phyloP scores from a whole-genome alignment of 2,888 invertebrate species.

The Iphiclides podalirius region DNA sequence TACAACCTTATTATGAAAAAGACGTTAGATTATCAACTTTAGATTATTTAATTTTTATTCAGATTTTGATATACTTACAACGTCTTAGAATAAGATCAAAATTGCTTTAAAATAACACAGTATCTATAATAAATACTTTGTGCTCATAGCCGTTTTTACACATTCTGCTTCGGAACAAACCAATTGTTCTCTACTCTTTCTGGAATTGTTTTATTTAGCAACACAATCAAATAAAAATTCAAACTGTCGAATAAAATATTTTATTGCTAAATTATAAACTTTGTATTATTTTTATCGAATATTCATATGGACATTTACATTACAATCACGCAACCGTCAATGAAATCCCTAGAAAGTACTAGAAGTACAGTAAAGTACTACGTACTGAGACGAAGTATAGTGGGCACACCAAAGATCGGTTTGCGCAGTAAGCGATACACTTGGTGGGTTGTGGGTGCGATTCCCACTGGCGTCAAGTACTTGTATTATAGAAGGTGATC shows the following conservation, averaged over 20 bases:
- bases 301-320: too few species aligned
- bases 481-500: too few species aligned
- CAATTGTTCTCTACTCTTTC: conserved; percentile 30
- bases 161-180: conserved; percentile 30
- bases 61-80: conserved; percentile 20
- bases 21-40: too few species aligned
- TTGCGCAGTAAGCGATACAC: too few species aligned
- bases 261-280: conserved; percentile 55
- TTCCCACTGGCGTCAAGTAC: too few species aligned
- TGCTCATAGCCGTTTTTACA: conserved; percentile 34
- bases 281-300: conserved; percentile 34
- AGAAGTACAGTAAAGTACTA: too few species aligned
- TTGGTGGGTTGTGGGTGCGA: too few species aligned
- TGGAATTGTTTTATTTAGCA: conserved; percentile 46
- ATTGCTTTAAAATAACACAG: conserved; percentile 4
- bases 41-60: conserved; percentile 22
- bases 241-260: conserved; percentile 72
- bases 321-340: too few species aligned
- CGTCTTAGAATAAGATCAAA: conserved; percentile 32
- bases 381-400: too few species aligned
- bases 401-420: too few species aligned
- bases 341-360: too few species aligned
- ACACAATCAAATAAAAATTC: conserved; percentile 53
- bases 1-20: too few species aligned
- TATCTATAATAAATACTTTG: conserved; percentile 14